A percentile compares a stretch with the other conserved stretches of the same genome.
phyloP scores from a whole-genome alignment of 1,140 invertebrate species.

The Mizuhopecten yessoensis region DNA sequence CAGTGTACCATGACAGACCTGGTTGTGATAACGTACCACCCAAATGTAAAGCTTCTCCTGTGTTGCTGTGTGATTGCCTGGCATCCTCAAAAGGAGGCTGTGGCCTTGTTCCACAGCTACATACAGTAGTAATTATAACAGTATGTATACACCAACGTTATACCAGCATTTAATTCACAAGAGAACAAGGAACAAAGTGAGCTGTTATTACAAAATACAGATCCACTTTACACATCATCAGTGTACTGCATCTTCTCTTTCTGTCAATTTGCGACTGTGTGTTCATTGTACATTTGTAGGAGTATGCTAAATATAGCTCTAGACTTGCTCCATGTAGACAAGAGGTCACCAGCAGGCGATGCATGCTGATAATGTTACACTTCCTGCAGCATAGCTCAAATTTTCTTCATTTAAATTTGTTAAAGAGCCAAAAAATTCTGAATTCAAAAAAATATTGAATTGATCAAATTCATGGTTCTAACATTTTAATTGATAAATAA shows the following conservation, averaged over 20 bases:
- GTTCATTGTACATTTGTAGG: background rate
- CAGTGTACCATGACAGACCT: constrained; percentile 36
- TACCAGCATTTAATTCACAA: too few species aligned
- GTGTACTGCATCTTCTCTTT: background rate
- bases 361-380: background rate
- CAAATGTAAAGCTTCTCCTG: background rate
- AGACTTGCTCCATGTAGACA: background rate
- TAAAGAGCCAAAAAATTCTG: background rate
- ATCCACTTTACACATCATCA: background rate
- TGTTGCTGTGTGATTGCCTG: background rate
- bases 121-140: too few species aligned
- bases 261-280: background rate
- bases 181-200: background rate
- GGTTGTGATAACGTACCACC: background rate
- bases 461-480: too few species aligned
- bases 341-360: background rate
- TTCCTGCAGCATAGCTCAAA: background rate
- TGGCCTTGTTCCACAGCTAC: too few species aligned
- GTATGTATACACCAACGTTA: too few species aligned
- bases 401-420: constrained; percentile 27
- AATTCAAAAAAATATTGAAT: too few species aligned
- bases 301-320: background rate
- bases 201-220: background rate
- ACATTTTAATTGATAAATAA: too few species aligned
- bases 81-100: background rate